phyloP scores from a whole-genome alignment of 2,797 vertebrate species.

The Heterohyrax brucei region DNA sequence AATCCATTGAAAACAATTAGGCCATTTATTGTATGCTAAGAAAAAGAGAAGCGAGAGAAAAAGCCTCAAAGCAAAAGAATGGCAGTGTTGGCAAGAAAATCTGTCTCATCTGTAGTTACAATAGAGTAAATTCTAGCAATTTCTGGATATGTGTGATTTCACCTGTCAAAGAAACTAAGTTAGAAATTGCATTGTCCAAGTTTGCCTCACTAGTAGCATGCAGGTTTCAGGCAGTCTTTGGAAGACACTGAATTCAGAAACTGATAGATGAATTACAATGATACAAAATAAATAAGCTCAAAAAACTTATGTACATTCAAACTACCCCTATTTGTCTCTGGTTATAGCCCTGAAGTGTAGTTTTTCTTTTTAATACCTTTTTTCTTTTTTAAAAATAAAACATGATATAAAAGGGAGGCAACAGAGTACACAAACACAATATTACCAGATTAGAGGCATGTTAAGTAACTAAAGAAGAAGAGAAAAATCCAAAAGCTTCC shows the following conservation, averaged over 20 bases:
- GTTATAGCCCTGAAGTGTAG: background rate
- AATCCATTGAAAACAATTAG: slow-evolving; percentile 64
- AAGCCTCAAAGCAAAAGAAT: slow-evolving; percentile 73
- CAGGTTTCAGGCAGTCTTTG: slow-evolving; percentile 29
- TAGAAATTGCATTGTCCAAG: slow-evolving; percentile 26
- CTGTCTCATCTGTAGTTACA: slow-evolving; percentile 61
- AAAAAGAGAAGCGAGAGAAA: slow-evolving; percentile 69
- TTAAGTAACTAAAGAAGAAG: slow-evolving; percentile 34
- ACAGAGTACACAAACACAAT: background rate
- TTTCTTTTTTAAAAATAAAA: slow-evolving; percentile 57
- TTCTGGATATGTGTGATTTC: slow-evolving; percentile 67
- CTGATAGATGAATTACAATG: slow-evolving; percentile 20
- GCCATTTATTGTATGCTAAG: slow-evolving; percentile 55
- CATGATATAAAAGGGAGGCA: background rate
- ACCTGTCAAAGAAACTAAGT: slow-evolving; percentile 66
- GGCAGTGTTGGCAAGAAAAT: slow-evolving; percentile 56
- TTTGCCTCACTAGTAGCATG: slow-evolving; percentile 12
- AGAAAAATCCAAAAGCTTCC: slow-evolving; percentile 45
- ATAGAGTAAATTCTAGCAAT: slow-evolving; percentile 60
- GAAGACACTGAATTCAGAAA: slow-evolving; percentile 59
- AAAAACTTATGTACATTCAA: slow-evolving; percentile 10
- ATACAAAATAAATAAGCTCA: slow-evolving; percentile 65
- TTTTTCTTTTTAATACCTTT: background rate
- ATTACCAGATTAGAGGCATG: background rate
- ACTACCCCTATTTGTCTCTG: background rate